A percentile compares a stretch with the other conserved stretches of the same genome.
Evolutionary conservation across 1,140 invertebrate genomes (phyloP).

Genomic region (Drosophila mauritiana): DNA sequence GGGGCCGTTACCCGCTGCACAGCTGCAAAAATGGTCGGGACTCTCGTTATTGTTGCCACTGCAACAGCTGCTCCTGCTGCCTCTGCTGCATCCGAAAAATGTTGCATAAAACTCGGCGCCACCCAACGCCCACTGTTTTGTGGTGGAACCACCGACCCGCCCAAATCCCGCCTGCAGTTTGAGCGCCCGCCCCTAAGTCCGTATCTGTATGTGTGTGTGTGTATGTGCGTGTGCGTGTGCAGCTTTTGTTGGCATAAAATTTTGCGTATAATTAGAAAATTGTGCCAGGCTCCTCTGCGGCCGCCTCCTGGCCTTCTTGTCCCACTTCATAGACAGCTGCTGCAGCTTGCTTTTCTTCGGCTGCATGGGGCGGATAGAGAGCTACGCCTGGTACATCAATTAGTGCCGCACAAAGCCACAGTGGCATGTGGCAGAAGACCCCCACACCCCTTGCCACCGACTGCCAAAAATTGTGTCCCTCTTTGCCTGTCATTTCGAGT

Average conservation of each 20-base stretch:
- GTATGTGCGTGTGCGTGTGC: slow-evolving; percentile 24
- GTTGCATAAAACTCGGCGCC: slow-evolving; percentile 71
- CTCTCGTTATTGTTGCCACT: slow-evolving; percentile 63
- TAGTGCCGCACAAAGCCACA: slow-evolving; percentile 78
- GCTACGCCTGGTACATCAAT: slow-evolving; percentile 72
- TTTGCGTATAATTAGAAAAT: slow-evolving; percentile 84
- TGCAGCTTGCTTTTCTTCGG: slow-evolving; percentile 47
- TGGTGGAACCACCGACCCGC: background rate
- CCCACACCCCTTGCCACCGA: slow-evolving; percentile 4
- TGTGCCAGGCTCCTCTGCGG: slow-evolving; percentile 68
- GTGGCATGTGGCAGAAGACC: slow-evolving; percentile 39
- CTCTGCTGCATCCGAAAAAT: slow-evolving; percentile 43
- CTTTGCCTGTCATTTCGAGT: slow-evolving; percentile 75
- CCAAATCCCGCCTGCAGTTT: background rate
- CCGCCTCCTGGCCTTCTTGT: slow-evolving; percentile 24
- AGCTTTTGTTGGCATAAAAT: slow-evolving; percentile 78
- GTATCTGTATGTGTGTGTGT: background rate
- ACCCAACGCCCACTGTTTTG: slow-evolving; percentile 26
- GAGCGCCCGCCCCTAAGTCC: background rate
- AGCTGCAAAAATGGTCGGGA: slow-evolving; percentile 64
- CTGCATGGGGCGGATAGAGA: slow-evolving; percentile 31
- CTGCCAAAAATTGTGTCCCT: slow-evolving; percentile 47
- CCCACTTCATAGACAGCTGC: slow-evolving; percentile 51
- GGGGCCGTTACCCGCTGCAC: slow-evolving; percentile 16
- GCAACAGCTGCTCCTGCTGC: slow-evolving; percentile 56